Percentiles rank a stretch among this genome's conserved stretches.
Conservation (phyloP, 2,797 vertebrate genomes). For the Acanthurus tractus region DNA sequence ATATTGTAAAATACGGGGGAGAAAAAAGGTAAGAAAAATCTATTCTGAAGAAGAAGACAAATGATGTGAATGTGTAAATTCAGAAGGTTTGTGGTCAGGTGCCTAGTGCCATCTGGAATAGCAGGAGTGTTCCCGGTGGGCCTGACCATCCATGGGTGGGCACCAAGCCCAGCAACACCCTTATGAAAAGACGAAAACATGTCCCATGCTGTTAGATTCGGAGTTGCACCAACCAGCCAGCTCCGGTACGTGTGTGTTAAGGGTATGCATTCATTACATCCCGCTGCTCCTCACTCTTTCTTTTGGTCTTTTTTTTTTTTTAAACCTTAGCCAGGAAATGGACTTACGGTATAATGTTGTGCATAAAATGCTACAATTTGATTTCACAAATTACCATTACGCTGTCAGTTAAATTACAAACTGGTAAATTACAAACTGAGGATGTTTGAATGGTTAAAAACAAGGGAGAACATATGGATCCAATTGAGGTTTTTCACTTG, state of each 20-base stretch:
- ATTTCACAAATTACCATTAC: constrained; percentile 21
- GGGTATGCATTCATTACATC: constrained; percentile 4
- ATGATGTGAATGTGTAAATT: constrained; percentile 41
- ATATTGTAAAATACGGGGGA: constrained; percentile 9
- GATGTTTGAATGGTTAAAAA: constrained; percentile 5
- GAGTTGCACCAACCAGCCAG: constrained; percentile 33
- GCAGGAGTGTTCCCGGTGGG: constrained; percentile 42
- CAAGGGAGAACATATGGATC: background rate
- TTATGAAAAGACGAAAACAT: constrained; percentile 61
- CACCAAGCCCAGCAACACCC: constrained; percentile 61
- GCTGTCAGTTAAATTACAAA: constrained; percentile 30
- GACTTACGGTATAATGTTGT: background rate
- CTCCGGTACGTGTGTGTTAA: constrained; percentile 13
- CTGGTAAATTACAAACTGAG: constrained; percentile 24
- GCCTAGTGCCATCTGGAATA: constrained; percentile 60
- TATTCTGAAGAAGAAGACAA: constrained; percentile 22
- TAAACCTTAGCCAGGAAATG: constrained; percentile 19
- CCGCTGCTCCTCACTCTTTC: constrained; percentile 12
- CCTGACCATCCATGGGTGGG: constrained; percentile 46
- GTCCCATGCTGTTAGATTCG: constrained; percentile 53
- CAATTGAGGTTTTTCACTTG: background rate
- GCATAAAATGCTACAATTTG: background rate
- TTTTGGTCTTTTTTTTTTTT: constrained; percentile 14
- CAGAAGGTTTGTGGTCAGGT: constrained; percentile 52
- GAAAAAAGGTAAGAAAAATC: constrained; percentile 24